Evolutionary conservation across 2,797 vertebrate species (phyloP).

Genomic region (Nannoperca obscura): DNA sequence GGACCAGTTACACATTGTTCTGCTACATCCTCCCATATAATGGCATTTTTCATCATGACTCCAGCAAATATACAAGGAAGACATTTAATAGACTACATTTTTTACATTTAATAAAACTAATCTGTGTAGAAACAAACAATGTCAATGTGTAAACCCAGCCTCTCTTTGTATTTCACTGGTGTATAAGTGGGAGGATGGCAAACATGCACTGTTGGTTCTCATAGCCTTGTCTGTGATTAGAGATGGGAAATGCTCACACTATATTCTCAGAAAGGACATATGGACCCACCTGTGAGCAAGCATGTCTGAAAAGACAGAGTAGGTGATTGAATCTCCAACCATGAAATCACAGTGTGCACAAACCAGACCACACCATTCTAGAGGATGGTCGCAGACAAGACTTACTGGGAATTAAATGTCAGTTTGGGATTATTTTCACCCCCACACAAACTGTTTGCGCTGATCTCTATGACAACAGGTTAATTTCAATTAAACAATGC

Average conservation of each 20-base stretch:
- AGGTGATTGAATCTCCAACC: slow-evolving; percentile 25
- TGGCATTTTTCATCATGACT: background rate
- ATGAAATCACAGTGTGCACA: slow-evolving; percentile 28
- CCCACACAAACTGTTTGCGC: slow-evolving; percentile 22
- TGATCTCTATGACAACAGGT: slow-evolving; percentile 48
- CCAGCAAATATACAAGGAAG: background rate
- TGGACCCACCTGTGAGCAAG: slow-evolving; percentile 9
- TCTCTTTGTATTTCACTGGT: background rate
- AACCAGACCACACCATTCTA: background rate
- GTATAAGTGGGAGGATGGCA: slow-evolving; percentile 1
- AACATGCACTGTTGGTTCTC: background rate
- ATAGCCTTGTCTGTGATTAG: slow-evolving; percentile 18
- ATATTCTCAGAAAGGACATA: slow-evolving; percentile 23
- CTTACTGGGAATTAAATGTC: background rate
- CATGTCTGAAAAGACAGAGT: slow-evolving; percentile 7
- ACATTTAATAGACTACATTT: background rate
- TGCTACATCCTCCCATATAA: background rate
- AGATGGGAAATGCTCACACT: slow-evolving; percentile 5
- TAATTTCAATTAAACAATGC: slow-evolving; percentile 45
- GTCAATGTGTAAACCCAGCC: background rate
- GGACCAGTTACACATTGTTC: background rate
- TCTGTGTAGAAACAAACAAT: background rate
- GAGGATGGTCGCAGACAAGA: background rate
- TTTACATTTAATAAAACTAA: background rate
- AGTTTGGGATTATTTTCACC: slow-evolving; percentile 40